Evolutionary conservation across 92 coral and sea anemone species (phyloP).

Genomic region (Diadumene lineata): DNA sequence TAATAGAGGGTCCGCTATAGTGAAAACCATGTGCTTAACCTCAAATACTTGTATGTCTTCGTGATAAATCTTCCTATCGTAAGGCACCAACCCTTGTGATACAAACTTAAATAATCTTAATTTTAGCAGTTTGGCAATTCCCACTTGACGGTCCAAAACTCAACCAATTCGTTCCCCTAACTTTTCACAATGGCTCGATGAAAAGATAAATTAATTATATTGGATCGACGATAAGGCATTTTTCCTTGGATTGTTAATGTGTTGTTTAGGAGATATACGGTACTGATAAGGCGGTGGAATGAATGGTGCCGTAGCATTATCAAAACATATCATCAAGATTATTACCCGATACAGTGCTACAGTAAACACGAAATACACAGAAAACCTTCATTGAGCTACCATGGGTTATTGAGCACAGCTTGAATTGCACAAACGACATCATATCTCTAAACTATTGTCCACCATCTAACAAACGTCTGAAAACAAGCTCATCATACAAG

Average conservation of each 20-base stretch:
- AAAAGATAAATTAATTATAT: neutral
- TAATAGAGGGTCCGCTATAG: neutral
- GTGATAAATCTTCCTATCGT: neutral
- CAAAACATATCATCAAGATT: neutral
- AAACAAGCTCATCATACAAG: neutral
- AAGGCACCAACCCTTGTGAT: no score
- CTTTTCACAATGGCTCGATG: neutral
- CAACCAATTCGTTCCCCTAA: neutral
- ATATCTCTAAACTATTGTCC: neutral
- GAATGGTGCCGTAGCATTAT: neutral
- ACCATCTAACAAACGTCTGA: neutral
- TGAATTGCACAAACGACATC: neutral
- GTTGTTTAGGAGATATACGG: neutral
- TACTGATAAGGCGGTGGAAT: neutral
- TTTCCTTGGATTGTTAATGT: neutral
- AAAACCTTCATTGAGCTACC: neutral
- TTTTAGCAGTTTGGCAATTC: neutral
- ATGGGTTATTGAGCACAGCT: neutral
- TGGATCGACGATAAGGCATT: neutral
- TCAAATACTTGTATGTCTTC: conserved; percentile 1
- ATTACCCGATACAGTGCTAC: neutral
- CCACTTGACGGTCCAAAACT: neutral
- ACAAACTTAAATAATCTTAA: no score
- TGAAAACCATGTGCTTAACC: neutral
- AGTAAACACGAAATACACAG: neutral